Percentiles rank a stretch among this genome's conserved stretches.
Evolutionary conservation across 2,888 invertebrate genomes (phyloP).

Genomic region (Mythimna loreyi): DNA sequence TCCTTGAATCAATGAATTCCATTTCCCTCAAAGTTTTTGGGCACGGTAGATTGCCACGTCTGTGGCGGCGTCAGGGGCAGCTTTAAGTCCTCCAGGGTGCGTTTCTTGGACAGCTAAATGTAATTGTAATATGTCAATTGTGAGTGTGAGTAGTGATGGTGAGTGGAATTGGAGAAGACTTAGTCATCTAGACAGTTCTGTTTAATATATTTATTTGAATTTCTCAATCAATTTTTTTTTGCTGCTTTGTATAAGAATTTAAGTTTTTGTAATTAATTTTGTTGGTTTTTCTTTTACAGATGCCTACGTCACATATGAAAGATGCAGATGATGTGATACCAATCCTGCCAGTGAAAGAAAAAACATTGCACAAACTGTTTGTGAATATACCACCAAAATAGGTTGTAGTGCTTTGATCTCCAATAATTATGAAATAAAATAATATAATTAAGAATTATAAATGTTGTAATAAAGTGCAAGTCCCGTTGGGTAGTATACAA

Average conservation of each 20-base stretch:
- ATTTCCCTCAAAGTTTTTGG: too few relatives aligned
- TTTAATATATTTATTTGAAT: neutral
- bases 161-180: too few relatives aligned
- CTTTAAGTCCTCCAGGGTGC: too few relatives aligned
- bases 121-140: too few relatives aligned
- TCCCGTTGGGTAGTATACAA: conserved; percentile 41
- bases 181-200: neutral
- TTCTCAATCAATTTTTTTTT: neutral
- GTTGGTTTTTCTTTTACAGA: conserved; percentile 65
- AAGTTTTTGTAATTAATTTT: too few relatives aligned
- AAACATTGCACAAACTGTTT: conserved; percentile 81
- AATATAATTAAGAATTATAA: conserved; percentile 55
- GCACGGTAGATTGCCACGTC: too few relatives aligned
- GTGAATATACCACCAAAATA: conserved; percentile 67
- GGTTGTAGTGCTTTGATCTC: conserved; percentile 55
- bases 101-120: too few relatives aligned
- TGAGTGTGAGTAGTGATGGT: too few relatives aligned
- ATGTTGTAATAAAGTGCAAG: conserved; percentile 61
- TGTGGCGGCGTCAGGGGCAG: too few relatives aligned
- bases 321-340: conserved; percentile 87
- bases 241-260: too few relatives aligned
- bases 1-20: too few relatives aligned
- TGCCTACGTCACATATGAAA: conserved; percentile 85
- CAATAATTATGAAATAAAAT: conserved; percentile 56
- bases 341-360: conserved; percentile 79